phyloP scores from a whole-genome alignment of 2,797 vertebrate genomes.

The Ptychadena robeensis region DNA sequence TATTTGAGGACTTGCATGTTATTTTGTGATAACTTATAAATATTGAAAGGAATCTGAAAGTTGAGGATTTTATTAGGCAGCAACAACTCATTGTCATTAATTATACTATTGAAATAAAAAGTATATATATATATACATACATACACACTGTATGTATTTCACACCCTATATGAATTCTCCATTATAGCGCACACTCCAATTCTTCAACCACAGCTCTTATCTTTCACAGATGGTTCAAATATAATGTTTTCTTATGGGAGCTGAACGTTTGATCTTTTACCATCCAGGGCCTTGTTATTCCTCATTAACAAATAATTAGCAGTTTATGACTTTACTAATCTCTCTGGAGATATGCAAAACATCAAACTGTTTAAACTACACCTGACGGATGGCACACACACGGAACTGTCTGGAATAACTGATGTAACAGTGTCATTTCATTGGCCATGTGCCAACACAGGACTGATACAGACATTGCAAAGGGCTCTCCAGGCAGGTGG shows the following conservation, averaged over 20 bases:
- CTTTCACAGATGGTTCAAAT: conserved; percentile 6
- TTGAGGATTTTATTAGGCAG: no score
- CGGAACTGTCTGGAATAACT: not conserved
- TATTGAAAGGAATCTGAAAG: no score
- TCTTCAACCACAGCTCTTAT: not conserved
- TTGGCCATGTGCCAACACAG: not conserved
- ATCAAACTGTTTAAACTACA: not conserved
- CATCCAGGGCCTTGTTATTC: conserved; percentile 9
- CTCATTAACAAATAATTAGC: not conserved
- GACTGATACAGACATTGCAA: not conserved
- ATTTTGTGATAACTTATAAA: no score
- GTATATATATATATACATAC: no score
- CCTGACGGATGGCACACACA: not conserved
- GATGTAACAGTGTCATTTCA: not conserved
- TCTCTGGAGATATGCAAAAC: conserved; percentile 4
- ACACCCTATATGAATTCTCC: no score
- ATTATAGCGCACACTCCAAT: not conserved
- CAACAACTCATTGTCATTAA: no score
- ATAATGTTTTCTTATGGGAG: conserved; percentile 1
- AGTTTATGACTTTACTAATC: conserved; percentile 13
- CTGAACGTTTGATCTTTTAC: not conserved
- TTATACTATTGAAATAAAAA: no score
- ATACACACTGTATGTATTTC: no score
- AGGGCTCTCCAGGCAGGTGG: no score
- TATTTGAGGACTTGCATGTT: no score